These are phyloP conservation scores for Cuculus canorus DNA, from an alignment of 2,797 vertebrate species.

Conservation along the genomic window DNA sequence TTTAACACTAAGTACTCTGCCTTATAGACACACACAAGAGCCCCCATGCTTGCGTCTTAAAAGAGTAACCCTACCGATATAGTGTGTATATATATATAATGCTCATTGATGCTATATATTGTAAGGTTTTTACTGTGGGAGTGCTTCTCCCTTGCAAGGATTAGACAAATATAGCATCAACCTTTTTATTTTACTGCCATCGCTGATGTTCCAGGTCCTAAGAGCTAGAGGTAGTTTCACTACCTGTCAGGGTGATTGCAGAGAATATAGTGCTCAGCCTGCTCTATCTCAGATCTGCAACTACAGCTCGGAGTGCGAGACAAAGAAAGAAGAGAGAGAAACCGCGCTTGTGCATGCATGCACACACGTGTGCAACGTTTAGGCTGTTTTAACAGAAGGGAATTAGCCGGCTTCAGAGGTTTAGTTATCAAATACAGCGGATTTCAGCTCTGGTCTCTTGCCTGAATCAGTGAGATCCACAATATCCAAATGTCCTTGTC, in stretches of 20 bases:
- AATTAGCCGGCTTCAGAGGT: slow-evolving; percentile 14
- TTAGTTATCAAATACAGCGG: not conserved
- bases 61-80: not conserved
- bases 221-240: not conserved
- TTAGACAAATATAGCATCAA: not conserved
- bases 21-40: not conserved
- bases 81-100: not conserved
- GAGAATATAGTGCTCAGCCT: not conserved
- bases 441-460: not conserved
- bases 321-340: slow-evolving; percentile 2
- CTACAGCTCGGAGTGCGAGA: not conserved
- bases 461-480: not conserved
- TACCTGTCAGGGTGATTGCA: not conserved
- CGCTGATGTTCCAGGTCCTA: not conserved
- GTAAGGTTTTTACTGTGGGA: not conserved
- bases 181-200: not conserved
- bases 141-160: not conserved
- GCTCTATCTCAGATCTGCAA: not conserved
- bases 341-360: not conserved
- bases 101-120: not conserved
- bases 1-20: not conserved
- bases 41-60: not conserved
- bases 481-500: not conserved
- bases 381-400: slow-evolving; percentile 14
- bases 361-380: not conserved